phyloP scores from a whole-genome alignment of 1,140 invertebrate genomes.

The Trachelipus rathkii region DNA sequence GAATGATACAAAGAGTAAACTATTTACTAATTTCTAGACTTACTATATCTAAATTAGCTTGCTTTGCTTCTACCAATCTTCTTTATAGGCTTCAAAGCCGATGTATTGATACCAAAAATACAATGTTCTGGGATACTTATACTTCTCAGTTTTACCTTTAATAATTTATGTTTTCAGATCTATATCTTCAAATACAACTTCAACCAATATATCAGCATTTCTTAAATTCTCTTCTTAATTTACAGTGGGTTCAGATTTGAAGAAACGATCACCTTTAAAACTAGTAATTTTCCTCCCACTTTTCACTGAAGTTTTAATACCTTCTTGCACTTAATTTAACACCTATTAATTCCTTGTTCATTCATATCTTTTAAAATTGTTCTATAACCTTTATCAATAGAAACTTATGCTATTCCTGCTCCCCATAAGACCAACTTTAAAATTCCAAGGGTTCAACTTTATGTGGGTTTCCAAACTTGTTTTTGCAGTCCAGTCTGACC shows the following conservation, averaged over 20 bases:
- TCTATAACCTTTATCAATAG: slow-evolving; percentile 87
- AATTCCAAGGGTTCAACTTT: slow-evolving; percentile 73
- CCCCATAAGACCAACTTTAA: slow-evolving; percentile 98
- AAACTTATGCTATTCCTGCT: slow-evolving; percentile 96
- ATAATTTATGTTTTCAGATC: too few relatives aligned
- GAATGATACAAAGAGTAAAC: too few relatives aligned
- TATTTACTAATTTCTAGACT: neutral
- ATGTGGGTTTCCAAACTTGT: slow-evolving; percentile 82
- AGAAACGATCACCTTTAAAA: too few relatives aligned
- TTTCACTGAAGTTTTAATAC: slow-evolving; percentile 69
- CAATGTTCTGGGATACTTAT: slow-evolving; percentile 83
- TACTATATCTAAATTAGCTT: slow-evolving; percentile 82
- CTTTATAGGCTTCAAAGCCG: slow-evolving; percentile 91
- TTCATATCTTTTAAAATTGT: slow-evolving; percentile 90
- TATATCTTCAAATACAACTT: slow-evolving; percentile 99
- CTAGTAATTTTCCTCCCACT: too few relatives aligned
- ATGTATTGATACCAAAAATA: slow-evolving; percentile 96
- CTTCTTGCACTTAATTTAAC: slow-evolving; percentile 85
- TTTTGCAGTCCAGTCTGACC: slow-evolving; percentile 97
- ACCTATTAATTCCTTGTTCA: slow-evolving; percentile 72
- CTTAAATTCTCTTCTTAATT: too few relatives aligned
- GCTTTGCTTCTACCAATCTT: slow-evolving; percentile 90
- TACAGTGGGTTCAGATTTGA: too few relatives aligned
- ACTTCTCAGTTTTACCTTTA: too few relatives aligned
- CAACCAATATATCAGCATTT: slow-evolving; percentile 90